phyloP scores from a whole-genome alignment of 2,888 invertebrate genomes.

The Drosophila engyochracea region DNA sequence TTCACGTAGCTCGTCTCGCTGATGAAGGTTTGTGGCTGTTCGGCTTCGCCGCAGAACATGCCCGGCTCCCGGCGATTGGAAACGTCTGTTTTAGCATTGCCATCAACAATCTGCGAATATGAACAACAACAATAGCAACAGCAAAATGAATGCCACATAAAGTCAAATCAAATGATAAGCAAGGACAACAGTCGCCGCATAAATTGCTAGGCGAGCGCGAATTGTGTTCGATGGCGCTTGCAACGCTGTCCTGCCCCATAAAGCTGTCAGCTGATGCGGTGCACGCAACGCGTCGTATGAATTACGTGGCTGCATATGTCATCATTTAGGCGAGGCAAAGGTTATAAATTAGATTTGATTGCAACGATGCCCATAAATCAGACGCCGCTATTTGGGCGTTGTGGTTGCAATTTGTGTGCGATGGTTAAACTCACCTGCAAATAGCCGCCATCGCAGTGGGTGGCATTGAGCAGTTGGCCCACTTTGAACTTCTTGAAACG shows the following conservation, averaged over 20 bases:
- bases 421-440: slow-evolving; percentile 89
- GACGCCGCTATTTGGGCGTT: not conserved
- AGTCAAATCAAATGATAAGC: slow-evolving; percentile 54
- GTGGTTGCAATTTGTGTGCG: not conserved
- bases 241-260: slow-evolving; percentile 43
- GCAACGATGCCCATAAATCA: slow-evolving; percentile 76
- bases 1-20: slow-evolving; percentile 97
- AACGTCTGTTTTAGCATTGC: slow-evolving; percentile 95
- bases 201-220: slow-evolving; percentile 35
- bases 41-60: slow-evolving; percentile 96
- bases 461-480: slow-evolving; percentile 93
- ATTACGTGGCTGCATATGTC: slow-evolving; percentile 64
- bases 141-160: slow-evolving; percentile 8
- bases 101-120: slow-evolving; percentile 93
- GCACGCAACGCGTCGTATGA: slow-evolving; percentile 10
- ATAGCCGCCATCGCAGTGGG: slow-evolving; percentile 94
- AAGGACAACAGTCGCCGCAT: slow-evolving; percentile 28
- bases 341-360: slow-evolving; percentile 81
- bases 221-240: slow-evolving; percentile 31
- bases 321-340: slow-evolving; percentile 68
- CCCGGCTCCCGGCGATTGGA: slow-evolving; percentile 95
- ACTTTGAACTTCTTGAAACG: slow-evolving; percentile 97
- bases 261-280: slow-evolving; percentile 45
- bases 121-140: slow-evolving; percentile 1
- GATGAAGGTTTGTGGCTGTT: slow-evolving; percentile 97